Evolutionary conservation across 1,140 invertebrate genomes (phyloP).

Genomic region (Trachelipus rathkii): DNA sequence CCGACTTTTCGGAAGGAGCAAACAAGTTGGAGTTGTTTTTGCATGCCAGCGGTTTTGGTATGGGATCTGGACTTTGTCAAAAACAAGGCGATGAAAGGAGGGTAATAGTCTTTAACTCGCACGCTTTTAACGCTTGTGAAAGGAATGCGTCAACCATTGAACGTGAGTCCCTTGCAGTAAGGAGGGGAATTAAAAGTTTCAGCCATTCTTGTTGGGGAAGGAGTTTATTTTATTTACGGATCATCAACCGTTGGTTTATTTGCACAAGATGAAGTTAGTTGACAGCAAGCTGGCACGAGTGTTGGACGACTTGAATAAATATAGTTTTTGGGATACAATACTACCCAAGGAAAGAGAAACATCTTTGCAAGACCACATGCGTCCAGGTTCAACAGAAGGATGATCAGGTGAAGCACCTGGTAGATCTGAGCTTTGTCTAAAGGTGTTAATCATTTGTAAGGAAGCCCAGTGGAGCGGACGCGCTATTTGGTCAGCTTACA

Average conservation of each 20-base stretch:
- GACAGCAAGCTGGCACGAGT: neutral
- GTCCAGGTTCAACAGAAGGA: neutral
- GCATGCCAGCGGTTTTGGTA: neutral
- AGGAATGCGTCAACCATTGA: conserved; percentile 16
- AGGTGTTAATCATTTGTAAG: neutral
- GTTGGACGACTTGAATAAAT: conserved; percentile 1
- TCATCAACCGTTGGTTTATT: conserved; percentile 14
- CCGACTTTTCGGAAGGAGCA: neutral
- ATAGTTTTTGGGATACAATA: neutral
- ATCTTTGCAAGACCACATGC: neutral
- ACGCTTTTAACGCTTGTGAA: conserved; percentile 2
- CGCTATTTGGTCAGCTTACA: too few relatives aligned
- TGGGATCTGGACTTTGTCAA: neutral
- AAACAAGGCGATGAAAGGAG: neutral
- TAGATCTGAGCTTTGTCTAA: neutral
- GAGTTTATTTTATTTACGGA: neutral
- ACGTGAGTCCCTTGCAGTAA: neutral
- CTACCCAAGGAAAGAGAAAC: neutral
- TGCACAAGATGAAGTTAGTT: conserved; percentile 6
- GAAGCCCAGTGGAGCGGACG: neutral
- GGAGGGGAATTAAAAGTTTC: conserved; percentile 12
- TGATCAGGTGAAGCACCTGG: neutral
- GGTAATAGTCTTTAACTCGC: neutral
- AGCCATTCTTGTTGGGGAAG: conserved; percentile 1
- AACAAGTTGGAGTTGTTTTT: neutral